Base-by-base conservation (phyloP, 2,888 invertebrate genomes). In the Tanaodytes sp. region DNA sequence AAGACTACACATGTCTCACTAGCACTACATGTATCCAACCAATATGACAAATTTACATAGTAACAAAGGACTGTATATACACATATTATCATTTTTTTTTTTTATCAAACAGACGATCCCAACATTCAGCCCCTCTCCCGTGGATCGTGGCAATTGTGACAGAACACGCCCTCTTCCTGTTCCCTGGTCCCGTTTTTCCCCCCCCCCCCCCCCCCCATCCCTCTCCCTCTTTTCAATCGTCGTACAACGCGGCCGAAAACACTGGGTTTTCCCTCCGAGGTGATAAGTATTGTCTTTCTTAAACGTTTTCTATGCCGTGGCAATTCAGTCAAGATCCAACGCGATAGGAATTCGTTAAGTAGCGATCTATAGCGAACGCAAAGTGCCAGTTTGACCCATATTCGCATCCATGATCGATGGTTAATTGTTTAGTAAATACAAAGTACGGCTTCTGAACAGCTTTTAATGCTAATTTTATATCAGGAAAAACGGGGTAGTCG, bases 311-410 rank as follows among this genome's bases (percentile, higher is more conserved):
- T 23, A 43, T 31, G 11, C 27, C 15, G 8, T 42, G 14, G 12
- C 33, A 5, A 48, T 57, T 57, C 39, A 16, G 45, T 51, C 49
- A 36, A 63, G 46, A 48, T 57, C 31, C 14, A 20, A 39, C 11
- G 14, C n/a, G 43, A 57, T 45, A 64, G 57, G 33, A 61, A 61
- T 51, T 61, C 30, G 61, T 51, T 61, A 55, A 55, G 42, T 33
- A 33, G 48, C 48, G 31, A 54, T 54, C 45, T 46, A 18, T 33
- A n/a, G n/a, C n/a, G n/a, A 40, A 54, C 33, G 55, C 55, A 62
- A 52, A 52, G 37, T 46, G 51, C 33, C 40, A 36, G 43, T 19
- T n/a, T 64, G 55, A 64, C 63, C 63, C 31, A 64, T 49, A 64
- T 64, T 55, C 33, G 23, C 4, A 18, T 9, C 55, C 36, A 55